Base-by-base conservation (phyloP, 2,797 vertebrate species). In the Pangasius larnaudii region DNA sequence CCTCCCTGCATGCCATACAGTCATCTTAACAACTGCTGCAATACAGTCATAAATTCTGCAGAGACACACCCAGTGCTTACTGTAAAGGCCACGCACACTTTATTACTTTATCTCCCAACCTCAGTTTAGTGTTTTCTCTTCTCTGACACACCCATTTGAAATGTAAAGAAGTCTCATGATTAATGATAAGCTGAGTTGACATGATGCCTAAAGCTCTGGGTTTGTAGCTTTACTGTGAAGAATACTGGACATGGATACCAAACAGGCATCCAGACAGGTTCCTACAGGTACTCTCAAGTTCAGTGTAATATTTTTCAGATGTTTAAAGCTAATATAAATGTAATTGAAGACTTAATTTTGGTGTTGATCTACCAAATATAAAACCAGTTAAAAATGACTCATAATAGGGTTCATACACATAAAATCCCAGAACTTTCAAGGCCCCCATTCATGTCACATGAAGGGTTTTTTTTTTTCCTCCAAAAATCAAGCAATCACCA, bases 1-100 rank as follows among this genome's bases (percentile, higher is more conserved):
- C n/a, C 74, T 74, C 33, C 9, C 19, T 59, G 49, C 0, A 30
- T 63, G 19, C 30, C 53, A 39, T 19, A 39, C 7, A 61, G 7
- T 78, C 2, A 36, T 36, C 6, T 80, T 78, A 27, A 75, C 74
- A 30, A 75, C 71, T 5, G 24, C 4, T 83, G 16, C 33, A 84
- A 51, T 24, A 51, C 63, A 84, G 1, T 69, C 82, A 84, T 84
- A 84, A 84, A 27, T 27, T 51, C 42, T 36, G 33, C 30, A 69
- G 36, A 71, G 27, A 58, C 86, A 87, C 53, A 49, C 78, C 78
- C 86, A 36, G 9, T 46, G 18, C 42, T 51, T 33, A 51, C 81
- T n/a, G 56, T 81, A 81, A 81, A 13, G 6, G 22, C 14, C 33
- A 5, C 65, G n/a, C 42, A 67, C 46, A 53, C 2, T 84, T 83